A percentile compares a stretch with the other conserved stretches of the same genome.
Conservation (phyloP, 1,140 invertebrate species). For the Lucilia sericata region DNA sequence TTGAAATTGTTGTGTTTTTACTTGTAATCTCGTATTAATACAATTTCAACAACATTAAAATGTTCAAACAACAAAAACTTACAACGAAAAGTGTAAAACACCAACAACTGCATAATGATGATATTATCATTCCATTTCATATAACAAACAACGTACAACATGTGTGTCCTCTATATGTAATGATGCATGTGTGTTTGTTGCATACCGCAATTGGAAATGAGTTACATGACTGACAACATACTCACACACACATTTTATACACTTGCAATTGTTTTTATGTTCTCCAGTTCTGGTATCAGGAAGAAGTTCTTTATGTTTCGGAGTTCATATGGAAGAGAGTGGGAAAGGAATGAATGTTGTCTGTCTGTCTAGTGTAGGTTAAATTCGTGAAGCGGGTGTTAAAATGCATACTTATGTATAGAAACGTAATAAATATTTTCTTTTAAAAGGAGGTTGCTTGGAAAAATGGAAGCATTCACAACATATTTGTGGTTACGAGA, state of each 20-base stretch:
- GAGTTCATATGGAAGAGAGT: too few relatives aligned
- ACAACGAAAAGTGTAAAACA: neutral
- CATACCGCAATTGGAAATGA: conserved; percentile 6
- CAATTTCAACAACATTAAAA: neutral
- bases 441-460: neutral
- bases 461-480: neutral
- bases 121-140: neutral
- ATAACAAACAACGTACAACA: neutral
- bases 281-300: neutral
- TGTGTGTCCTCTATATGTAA: neutral
- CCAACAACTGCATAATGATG: neutral
- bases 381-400: conserved; percentile 13
- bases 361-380: neutral
- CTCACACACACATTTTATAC: neutral
- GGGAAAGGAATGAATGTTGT: too few relatives aligned
- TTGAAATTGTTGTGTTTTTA: neutral
- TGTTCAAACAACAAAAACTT: neutral
- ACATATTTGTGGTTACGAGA: neutral
- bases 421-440: neutral
- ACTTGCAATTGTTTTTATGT: too few relatives aligned
- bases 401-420: neutral
- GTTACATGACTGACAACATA: neutral
- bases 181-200: neutral
- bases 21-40: conserved; percentile 20
- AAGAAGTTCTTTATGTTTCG: neutral